A percentile compares a stretch with the other conserved stretches of the same genome.
phyloP scores from a whole-genome alignment of 92 coral and sea anemone genomes.

The Paramuricea clavata region DNA sequence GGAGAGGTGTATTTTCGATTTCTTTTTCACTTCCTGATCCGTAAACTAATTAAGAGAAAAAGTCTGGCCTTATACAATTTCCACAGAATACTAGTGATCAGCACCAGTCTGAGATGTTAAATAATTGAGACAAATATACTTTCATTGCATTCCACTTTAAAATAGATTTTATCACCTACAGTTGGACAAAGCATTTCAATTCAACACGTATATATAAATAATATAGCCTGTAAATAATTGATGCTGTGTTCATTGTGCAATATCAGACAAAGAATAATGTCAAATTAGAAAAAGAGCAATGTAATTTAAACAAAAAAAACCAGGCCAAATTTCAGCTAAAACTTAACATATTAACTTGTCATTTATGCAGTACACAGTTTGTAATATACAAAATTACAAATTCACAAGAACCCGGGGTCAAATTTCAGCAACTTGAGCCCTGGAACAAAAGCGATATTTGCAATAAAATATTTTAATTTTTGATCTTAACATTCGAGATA shows the following conservation, averaged over 20 bases:
- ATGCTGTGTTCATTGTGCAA: neutral
- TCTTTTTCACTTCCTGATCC: no score
- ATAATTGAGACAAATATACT: no score
- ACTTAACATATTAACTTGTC: neutral
- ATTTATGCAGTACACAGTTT: neutral
- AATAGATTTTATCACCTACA: neutral
- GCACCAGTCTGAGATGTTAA: no score
- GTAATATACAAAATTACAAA: neutral
- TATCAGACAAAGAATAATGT: neutral
- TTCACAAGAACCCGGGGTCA: neutral
- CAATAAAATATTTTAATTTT: neutral
- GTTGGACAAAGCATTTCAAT: neutral
- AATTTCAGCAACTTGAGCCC: neutral
- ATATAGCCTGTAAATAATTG: neutral
- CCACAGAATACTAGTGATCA: no score
- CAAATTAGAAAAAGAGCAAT: neutral
- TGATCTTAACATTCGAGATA: neutral
- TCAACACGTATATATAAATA: slow-evolving; percentile 2
- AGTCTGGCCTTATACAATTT: no score
- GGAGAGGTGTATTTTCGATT: no score
- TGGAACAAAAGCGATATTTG: no score
- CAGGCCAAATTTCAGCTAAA: neutral
- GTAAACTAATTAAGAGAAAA: no score
- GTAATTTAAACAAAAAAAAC: neutral
- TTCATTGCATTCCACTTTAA: neutral